Base-by-base conservation (phyloP, 2,888 invertebrate species). In the Azorinus chamasolen region DNA sequence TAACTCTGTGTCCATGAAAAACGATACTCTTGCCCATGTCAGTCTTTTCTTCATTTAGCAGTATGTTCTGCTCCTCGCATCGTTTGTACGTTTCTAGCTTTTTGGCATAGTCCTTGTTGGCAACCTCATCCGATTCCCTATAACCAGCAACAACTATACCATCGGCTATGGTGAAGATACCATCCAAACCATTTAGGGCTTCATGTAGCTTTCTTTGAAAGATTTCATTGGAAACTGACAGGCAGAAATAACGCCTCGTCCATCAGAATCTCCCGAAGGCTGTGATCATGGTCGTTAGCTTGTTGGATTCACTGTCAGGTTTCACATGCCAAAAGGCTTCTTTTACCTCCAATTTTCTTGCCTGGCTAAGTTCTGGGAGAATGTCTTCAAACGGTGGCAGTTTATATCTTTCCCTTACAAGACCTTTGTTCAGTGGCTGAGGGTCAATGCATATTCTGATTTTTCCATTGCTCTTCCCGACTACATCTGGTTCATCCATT, bases 201-300 rank as follows among this genome's bases (percentile, higher is more conserved):
- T 85, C 76, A 48, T 68, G 58, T 8, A 85, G 63, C 53, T 64
- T 69, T 22, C 61, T 39, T 45, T 79, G 78, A 50, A 85, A 83
- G 20, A 79, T 78, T 46, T 85, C 83, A 77, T 77, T 79, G 16
- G 70, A 76, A 4, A 85, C 81, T n/a, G 64, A 65, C 22, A 83
- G 51, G 12, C 83, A 79, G 61, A 51, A 85, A 76, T 57, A 62
- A 27, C 66, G 43, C 43, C 66, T 37, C 12, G 50, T 27, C 83
- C 83, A 85, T 32, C 83, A 24, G 57, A 57, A 84, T 24, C 80
- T 61, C 6, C 85, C 80, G 69, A 82, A 87, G 14, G 81, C 83
- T 24, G 83, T 84, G 3, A 84, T 84, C 80, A 84, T 83, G 0
- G 83, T 85, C 18, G 82, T 83, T 16, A 84, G 64, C 22, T 50